Evolutionary conservation across 2,888 invertebrate genomes (phyloP).

Genomic region (Drosophila kuntzei): DNA sequence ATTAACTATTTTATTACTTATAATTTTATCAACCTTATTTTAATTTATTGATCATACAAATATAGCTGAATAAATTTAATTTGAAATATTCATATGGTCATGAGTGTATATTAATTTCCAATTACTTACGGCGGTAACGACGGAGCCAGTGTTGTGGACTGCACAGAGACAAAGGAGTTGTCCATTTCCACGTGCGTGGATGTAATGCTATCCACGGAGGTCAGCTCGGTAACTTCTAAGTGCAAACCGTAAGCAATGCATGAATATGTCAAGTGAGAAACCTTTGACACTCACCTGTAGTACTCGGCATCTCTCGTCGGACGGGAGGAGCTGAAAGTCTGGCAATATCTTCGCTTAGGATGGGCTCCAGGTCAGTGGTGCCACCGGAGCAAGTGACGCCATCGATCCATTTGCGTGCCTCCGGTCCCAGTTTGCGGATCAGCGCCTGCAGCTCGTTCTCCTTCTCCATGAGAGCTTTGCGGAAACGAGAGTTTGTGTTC

Average conservation of each 20-base stretch:
- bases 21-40: too few species aligned
- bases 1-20: too few species aligned
- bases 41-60: too few species aligned
- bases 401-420: constrained; percentile 85
- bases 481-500: constrained; percentile 92
- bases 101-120: not conserved
- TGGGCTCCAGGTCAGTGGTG: constrained; percentile 82
- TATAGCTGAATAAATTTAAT: too few species aligned
- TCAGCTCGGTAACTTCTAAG: constrained; percentile 90
- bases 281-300: constrained; percentile 81
- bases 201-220: constrained; percentile 90
- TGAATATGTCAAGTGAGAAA: constrained; percentile 39
- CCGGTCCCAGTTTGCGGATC: constrained; percentile 85
- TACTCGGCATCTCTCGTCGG: constrained; percentile 85
- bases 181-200: constrained; percentile 88
- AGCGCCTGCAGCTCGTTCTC: constrained; percentile 91
- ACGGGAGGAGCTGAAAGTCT: constrained; percentile 84
- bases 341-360: constrained; percentile 79
- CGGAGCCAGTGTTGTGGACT: constrained; percentile 82
- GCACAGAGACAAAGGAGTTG: constrained; percentile 82
- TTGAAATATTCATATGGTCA: not conserved
- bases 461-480: constrained; percentile 93
- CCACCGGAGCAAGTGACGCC: constrained; percentile 81
- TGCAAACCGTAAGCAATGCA: constrained; percentile 43
- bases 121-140: constrained; percentile 80